Percentiles rank a stretch among this genome's conserved stretches.
Evolutionary conservation across 2,888 invertebrate species (phyloP).

Genomic region (Falcaria lacertinaria): DNA sequence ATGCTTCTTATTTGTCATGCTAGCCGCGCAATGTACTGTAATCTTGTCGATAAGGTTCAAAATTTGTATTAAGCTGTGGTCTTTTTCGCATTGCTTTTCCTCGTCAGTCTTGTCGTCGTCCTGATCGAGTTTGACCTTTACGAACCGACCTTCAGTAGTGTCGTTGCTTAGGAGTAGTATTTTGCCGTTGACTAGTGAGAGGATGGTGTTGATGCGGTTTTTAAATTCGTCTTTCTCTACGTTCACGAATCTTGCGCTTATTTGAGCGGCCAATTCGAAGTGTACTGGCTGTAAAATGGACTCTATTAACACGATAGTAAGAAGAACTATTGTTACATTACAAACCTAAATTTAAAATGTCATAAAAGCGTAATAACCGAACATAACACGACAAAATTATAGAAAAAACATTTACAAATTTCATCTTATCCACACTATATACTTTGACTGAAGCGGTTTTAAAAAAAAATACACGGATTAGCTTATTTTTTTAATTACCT

Average conservation of each 20-base stretch:
- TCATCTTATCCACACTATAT: too few relatives aligned
- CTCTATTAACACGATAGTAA: too few relatives aligned
- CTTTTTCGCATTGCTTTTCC: conserved; percentile 81
- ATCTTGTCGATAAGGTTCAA: conserved; percentile 86
- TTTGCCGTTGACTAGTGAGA: conserved; percentile 80
- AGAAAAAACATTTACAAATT: too few relatives aligned
- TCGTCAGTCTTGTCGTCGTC: conserved; percentile 66
- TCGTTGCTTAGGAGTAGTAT: conserved; percentile 72
- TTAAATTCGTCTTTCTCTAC: conserved; percentile 87
- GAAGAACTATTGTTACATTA: too few relatives aligned
- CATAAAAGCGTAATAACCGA: too few relatives aligned
- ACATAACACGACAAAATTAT: too few relatives aligned
- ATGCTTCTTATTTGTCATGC: conserved; percentile 75
- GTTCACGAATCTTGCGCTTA: conserved; percentile 88
- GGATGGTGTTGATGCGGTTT: conserved; percentile 78
- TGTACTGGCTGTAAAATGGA: conserved; percentile 78
- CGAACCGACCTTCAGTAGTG: conserved; percentile 80
- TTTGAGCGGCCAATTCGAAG: conserved; percentile 87
- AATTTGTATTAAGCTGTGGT: conserved; percentile 88
- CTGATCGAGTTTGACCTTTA: conserved; percentile 71
- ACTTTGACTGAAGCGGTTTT: too few relatives aligned
- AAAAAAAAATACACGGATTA: too few relatives aligned
- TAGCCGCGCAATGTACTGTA: conserved; percentile 80
- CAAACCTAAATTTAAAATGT: too few relatives aligned
- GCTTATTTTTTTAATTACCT: conserved; percentile 29